phyloP scores from a whole-genome alignment of 2,113 vertebrate species.

The Apodemus speciosus region DNA sequence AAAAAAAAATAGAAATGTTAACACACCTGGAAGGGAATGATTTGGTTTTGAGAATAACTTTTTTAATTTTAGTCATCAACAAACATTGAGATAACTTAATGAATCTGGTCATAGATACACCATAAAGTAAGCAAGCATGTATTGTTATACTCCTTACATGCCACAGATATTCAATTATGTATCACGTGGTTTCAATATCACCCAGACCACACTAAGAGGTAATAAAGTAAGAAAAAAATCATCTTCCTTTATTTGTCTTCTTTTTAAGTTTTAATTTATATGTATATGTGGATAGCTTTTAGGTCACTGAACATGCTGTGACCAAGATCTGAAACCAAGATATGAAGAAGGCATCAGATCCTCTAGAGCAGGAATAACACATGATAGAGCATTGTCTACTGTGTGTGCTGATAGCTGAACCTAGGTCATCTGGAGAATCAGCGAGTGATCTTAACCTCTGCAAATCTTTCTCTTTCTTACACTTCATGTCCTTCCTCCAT shows the following conservation, averaged over 20 bases:
- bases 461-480: background rate
- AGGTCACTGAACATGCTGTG: no score
- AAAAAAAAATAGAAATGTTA: background rate
- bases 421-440: background rate
- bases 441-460: background rate
- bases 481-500: background rate
- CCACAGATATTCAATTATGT: background rate
- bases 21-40: background rate
- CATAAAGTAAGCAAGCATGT: background rate
- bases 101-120: background rate
- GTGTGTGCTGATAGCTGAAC: background rate
- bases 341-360: background rate
- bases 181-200: background rate
- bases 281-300: background rate
- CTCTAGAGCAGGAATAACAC: background rate
- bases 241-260: background rate
- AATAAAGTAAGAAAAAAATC: background rate
- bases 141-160: background rate
- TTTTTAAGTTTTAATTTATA: background rate
- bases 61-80: background rate
- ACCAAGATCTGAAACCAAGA: background rate
- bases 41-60: background rate
- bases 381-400: background rate
- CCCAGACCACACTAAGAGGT: background rate
- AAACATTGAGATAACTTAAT: slow-evolving; percentile 24